Percentiles rank a stretch among this genome's conserved stretches.
These are phyloP conservation scores for Lerema accius DNA, from an alignment of 1,140 invertebrate species.

Conservation along the genomic window DNA sequence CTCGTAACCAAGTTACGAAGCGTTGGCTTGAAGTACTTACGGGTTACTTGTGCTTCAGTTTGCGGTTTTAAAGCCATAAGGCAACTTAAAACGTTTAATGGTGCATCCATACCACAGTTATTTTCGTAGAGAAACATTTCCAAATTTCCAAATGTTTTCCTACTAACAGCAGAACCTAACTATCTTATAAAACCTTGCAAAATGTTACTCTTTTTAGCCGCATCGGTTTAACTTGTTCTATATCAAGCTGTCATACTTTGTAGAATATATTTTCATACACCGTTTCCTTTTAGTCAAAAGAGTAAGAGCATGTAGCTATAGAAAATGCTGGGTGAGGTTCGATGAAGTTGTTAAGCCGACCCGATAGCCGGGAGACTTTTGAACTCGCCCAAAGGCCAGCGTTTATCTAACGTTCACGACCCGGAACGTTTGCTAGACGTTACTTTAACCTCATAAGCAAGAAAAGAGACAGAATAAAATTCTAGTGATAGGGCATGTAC, in stretches of 20 bases:
- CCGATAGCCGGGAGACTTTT: not conserved
- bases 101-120: too few species aligned
- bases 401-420: not conserved
- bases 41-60: conserved; percentile 40
- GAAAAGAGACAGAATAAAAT: not conserved
- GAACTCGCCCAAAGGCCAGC: not conserved
- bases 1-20: conserved; percentile 44
- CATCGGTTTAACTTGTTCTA: too few species aligned
- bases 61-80: conserved; percentile 44
- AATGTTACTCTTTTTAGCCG: too few species aligned
- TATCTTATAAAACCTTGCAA: too few species aligned
- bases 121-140: too few species aligned
- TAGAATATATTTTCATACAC: not conserved
- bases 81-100: conserved; percentile 45
- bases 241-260: too few species aligned
- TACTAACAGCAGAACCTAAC: too few species aligned
- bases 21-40: conserved; percentile 45
- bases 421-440: not conserved
- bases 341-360: not conserved
- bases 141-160: too few species aligned
- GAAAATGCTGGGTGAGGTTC: conserved; percentile 1
- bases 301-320: not conserved
- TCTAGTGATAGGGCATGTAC: not conserved
- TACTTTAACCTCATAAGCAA: not conserved
- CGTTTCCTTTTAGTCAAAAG: not conserved